phyloP scores from a whole-genome alignment of 53 echinoderm and acorn worm genomes.

The Astropecten irregularis region DNA sequence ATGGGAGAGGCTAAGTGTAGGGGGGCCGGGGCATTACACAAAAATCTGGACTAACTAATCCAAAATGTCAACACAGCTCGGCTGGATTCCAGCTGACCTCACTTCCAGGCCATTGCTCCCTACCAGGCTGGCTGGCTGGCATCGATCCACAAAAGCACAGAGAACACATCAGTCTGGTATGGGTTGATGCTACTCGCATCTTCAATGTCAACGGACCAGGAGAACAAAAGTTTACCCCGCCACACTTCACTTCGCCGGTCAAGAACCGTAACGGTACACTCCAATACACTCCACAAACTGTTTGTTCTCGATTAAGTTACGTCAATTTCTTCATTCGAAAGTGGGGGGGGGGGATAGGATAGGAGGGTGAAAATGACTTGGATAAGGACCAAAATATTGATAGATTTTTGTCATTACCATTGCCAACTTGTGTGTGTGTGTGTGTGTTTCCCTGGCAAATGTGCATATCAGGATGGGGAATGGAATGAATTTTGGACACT shows the following conservation, averaged over 20 bases:
- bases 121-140: no score
- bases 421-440: no score
- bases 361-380: background rate
- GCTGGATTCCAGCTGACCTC: background rate
- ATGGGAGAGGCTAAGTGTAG: background rate
- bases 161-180: no score
- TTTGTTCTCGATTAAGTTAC: conserved; percentile 17
- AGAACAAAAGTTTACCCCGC: no score
- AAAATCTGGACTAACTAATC: background rate
- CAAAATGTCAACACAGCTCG: background rate
- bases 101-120: background rate
- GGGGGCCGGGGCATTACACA: background rate
- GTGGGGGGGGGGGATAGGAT: no score
- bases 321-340: no score
- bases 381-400: no score
- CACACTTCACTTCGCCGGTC: no score
- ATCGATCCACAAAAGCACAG: no score
- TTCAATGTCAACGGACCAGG: no score
- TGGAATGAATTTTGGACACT: conserved; percentile 10
- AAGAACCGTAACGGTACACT: conserved; percentile 36
- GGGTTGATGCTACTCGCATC: no score
- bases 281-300: background rate
- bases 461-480: background rate
- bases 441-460: conserved; percentile 10
- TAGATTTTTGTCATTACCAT: no score